Evolutionary conservation across 37 sponge, comb jelly and placozoan genomes (phyloP), one percentile per base, ranked within the genome.

Genomic region (Diacarnus erythraeanus): DNA sequence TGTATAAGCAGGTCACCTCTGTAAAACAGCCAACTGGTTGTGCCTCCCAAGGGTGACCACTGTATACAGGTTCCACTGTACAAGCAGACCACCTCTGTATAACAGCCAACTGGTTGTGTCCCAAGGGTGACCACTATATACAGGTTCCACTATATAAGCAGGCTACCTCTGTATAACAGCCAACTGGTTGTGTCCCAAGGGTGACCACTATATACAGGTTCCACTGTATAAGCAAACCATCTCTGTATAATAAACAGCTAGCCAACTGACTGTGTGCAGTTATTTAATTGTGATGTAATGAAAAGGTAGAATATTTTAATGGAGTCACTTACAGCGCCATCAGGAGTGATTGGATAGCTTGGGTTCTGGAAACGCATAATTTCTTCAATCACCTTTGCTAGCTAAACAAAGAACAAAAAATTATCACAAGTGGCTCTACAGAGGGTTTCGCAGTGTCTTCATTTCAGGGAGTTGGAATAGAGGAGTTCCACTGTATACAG

Each of bases 381-480:
- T 59, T 89, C 89, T 41, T 89, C 89, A 74, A 89, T 89, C 66
- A 82, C 68, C 9, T 40, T 42, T 17, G 84, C 84, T 42, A 89
- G 84, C 89, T 89, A 73, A 39, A 78, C 20, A 12, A 47, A 47
- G n/a, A n/a, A n/a, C n/a, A n/a, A n/a, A n/a, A n/a, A n/a, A n/a
- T n/a, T n/a, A n/a, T n/a, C n/a, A n/a, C n/a, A n/a, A n/a, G n/a
- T n/a, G n/a, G n/a, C n/a, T n/a, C n/a, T n/a, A n/a, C n/a, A n/a
- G n/a, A n/a, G n/a, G n/a, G n/a, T n/a, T n/a, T n/a, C n/a, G n/a
- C n/a, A n/a, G n/a, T n/a, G n/a, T n/a, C n/a, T n/a, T n/a, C n/a
- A n/a, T n/a, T n/a, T n/a, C n/a, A n/a, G n/a, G n/a, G n/a, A n/a
- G n/a, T n/a, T n/a, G n/a, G n/a, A n/a, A n/a, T n/a, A n/a, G n/a